Conservation (phyloP, 2,888 invertebrate genomes). For the Machimus rusticus region DNA sequence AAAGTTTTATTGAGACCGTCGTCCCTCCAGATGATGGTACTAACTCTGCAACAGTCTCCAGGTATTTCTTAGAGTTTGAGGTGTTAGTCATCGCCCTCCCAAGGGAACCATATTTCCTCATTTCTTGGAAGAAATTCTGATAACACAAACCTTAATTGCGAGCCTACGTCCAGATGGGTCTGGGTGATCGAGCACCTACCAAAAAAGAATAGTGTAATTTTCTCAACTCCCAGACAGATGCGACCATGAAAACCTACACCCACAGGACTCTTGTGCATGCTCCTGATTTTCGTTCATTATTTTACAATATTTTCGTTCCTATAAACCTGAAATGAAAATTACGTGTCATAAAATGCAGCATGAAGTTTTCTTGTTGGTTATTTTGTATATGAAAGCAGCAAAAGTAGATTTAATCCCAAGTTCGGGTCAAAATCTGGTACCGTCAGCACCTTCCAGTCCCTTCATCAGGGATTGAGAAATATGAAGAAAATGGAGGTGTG, state of each 20-base stretch:
- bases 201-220: background rate
- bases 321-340: background rate
- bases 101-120: background rate
- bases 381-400: background rate
- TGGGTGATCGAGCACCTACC: background rate
- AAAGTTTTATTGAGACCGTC: background rate
- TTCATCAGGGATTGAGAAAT: background rate
- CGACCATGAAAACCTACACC: background rate
- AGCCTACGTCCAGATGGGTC: background rate
- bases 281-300: background rate
- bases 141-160: background rate
- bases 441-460: background rate
- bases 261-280: background rate
- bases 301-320: background rate
- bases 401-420: background rate
- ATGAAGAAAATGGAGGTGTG: background rate
- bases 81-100: background rate
- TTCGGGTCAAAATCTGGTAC: background rate
- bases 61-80: background rate
- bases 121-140: background rate
- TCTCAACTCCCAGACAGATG: background rate
- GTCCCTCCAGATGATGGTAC: background rate
- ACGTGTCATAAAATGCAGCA: background rate
- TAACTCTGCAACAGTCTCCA: background rate
- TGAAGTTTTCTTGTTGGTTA: background rate